Evolutionary conservation across 1,140 invertebrate species (phyloP).

Genomic region (Meloidogyne hapla): DNA sequence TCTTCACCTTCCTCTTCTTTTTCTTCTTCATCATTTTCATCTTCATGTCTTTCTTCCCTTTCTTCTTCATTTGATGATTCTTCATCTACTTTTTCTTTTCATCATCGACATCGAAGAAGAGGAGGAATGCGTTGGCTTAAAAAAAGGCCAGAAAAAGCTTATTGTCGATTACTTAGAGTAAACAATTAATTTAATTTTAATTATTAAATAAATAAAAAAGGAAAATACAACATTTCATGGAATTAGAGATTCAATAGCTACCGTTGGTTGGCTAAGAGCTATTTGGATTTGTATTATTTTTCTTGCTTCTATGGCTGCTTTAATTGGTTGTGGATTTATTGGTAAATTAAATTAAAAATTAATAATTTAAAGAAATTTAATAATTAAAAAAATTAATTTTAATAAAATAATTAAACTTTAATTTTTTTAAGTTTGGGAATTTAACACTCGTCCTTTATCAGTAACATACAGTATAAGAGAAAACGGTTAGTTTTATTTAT

Average conservation of each 20-base stretch:
- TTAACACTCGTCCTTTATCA: constrained; percentile 17
- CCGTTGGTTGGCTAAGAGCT: not conserved
- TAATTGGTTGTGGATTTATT: constrained; percentile 28
- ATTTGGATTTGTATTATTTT: constrained; percentile 20
- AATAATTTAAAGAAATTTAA: too few relatives aligned
- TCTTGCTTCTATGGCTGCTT: constrained; percentile 17
- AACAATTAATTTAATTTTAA: not conserved
- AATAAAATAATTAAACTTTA: constrained; percentile 10
- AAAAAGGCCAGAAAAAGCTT: constrained; percentile 1
- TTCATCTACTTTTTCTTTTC: not conserved
- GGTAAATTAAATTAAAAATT: not conserved
- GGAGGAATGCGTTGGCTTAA: not conserved
- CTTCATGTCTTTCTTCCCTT: not conserved
- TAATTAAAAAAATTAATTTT: too few relatives aligned
- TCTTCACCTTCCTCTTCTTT: not conserved
- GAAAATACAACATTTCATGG: constrained; percentile 28
- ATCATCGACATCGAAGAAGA: not conserved
- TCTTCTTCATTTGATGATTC: constrained; percentile 1
- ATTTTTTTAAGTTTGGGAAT: constrained; percentile 21
- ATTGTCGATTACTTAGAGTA: constrained; percentile 2
- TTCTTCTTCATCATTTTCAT: not conserved
- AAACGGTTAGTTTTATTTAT: constrained; percentile 22
- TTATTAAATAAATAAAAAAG: not conserved
- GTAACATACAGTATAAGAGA: constrained; percentile 27
- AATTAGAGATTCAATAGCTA: constrained; percentile 18